Base-by-base conservation (phyloP, 2,797 vertebrate species). In the Novumbra hubbsi region DNA sequence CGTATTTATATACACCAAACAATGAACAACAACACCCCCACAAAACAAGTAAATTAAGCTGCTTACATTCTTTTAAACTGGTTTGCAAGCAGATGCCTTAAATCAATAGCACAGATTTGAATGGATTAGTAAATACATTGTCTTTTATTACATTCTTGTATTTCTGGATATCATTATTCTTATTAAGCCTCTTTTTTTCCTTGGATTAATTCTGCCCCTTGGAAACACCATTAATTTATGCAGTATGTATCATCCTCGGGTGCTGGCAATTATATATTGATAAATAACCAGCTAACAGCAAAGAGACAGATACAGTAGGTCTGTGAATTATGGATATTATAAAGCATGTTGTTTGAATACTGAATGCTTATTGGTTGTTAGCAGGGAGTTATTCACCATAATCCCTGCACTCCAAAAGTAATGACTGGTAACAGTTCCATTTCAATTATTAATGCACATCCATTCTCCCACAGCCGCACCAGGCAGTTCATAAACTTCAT, bases 31-130 rank as follows among this genome's bases (percentile, higher is more conserved):
- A 34, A 2, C 32, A 2, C 32, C 32, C 79, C 78, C 79, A 38
- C n/a, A 60, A 24, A 62, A 70, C 63, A 75, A 77, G 55, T 71
- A 88, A 89, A 91, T 91, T 83, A 90, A 92, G 86, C 83, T 77
- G 85, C 81, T 88, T 89, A 88, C 70, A 84, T 81, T 76, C 60
- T 70, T 87, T 80, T 77, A 75, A 88, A 91, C 88, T 73, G 77
- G 86, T 89, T 88, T 89, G 81, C 85, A 81, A 71, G 71, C 67
- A 84, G 68, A 76, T 85, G 74, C 81, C 82, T 70, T 85, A 84
- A 87, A 89, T 89, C 87, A 84, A 85, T 89, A 80, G 73, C 83
- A 76, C 81, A 87, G 79, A 89, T 88, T 87, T 85, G 79, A 88
- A 87, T 80, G 85, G 81, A 89, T 90, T 88, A 84, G 82, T 60